Evolutionary conservation across 2,888 invertebrate species (phyloP).

Genomic region (Pimpla rufipes): DNA sequence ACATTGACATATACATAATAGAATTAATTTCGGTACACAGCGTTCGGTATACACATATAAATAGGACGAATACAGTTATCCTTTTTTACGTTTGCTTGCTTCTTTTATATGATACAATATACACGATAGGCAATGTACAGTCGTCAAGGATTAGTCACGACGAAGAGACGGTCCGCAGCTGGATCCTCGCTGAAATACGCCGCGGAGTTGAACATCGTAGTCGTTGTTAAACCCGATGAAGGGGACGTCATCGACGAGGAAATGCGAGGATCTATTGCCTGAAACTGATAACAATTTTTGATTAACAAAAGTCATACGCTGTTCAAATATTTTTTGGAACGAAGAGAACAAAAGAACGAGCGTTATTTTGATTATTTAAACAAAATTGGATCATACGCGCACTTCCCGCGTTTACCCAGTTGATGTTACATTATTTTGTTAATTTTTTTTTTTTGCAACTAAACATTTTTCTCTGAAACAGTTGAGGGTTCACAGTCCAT

Average conservation of each 20-base stretch:
- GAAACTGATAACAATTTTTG: constrained; percentile 68
- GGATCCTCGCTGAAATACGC: constrained; percentile 84
- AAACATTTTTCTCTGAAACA: too few relatives aligned
- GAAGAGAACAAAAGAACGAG: too few relatives aligned
- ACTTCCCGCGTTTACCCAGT: too few relatives aligned
- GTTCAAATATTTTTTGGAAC: constrained; percentile 29
- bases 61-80: constrained; percentile 70
- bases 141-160: constrained; percentile 84
- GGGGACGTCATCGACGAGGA: constrained; percentile 30
- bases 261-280: constrained; percentile 35
- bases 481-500: too few relatives aligned
- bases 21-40: constrained; percentile 43
- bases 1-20: constrained; percentile 58
- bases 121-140: constrained; percentile 82
- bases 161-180: constrained; percentile 83
- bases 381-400: too few relatives aligned
- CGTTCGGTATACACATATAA: constrained; percentile 45
- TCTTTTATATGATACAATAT: constrained; percentile 83
- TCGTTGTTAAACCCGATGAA: constrained; percentile 69
- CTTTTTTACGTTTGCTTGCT: constrained; percentile 47
- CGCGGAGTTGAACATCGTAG: constrained; percentile 83
- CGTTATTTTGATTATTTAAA: too few relatives aligned
- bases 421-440: too few relatives aligned
- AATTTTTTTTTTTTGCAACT: too few relatives aligned
- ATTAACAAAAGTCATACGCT: background rate